Evolutionary conservation across 1,140 invertebrate species (phyloP).

Genomic region (Drosophila sproati): DNA sequence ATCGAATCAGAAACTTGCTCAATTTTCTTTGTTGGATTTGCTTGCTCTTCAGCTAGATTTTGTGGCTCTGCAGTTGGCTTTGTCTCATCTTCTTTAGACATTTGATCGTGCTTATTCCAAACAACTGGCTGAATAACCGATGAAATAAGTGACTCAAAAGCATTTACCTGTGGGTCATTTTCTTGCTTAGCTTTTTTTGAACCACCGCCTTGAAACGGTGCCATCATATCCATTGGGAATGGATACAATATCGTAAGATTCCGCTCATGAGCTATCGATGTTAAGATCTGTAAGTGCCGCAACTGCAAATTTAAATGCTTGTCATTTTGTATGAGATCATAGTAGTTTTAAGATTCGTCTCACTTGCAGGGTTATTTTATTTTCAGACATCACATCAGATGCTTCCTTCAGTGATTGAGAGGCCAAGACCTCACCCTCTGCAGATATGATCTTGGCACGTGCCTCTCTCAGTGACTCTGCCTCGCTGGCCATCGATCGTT

Average conservation of each 20-base stretch:
- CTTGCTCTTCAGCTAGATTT: background rate
- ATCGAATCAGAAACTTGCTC: too few relatives aligned
- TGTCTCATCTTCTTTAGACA: background rate
- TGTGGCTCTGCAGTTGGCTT: background rate
- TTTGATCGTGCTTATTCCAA: background rate
- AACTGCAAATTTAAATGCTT: conserved; percentile 31
- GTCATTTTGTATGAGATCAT: background rate
- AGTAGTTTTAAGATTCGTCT: background rate
- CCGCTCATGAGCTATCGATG: conserved; percentile 97
- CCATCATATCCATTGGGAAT: conserved; percentile 91
- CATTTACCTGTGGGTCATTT: background rate
- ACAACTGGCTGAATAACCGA: background rate
- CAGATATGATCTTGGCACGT: conserved; percentile 91
- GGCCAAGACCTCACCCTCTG: conserved; percentile 94
- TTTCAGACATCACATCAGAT: conserved; percentile 95
- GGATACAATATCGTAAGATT: conserved; percentile 99
- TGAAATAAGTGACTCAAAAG: background rate
- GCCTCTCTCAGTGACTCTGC: conserved; percentile 91
- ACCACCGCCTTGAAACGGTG: conserved; percentile 27
- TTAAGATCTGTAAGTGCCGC: conserved; percentile 90
- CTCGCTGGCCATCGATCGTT: conserved; percentile 94
- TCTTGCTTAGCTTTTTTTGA: background rate
- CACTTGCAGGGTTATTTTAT: conserved; percentile 87
- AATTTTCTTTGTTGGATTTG: background rate
- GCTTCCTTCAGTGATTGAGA: conserved; percentile 95